Evolutionary conservation across 2,888 invertebrate species (phyloP).

Genomic region (Conomelus anceps): DNA sequence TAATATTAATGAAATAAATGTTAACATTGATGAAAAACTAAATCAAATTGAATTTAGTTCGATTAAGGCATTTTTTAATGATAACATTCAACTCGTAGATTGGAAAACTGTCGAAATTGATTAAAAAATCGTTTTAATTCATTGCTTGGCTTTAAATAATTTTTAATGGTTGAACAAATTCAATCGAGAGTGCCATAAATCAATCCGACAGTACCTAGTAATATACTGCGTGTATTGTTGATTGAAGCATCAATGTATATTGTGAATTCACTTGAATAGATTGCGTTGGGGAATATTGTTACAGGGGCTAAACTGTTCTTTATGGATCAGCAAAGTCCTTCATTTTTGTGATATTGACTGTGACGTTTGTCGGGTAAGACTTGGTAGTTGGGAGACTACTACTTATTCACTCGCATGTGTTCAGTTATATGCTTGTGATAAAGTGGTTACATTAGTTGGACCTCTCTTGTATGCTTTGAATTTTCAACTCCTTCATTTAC

Average conservation of each 20-base stretch:
- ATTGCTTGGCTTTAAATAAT: neutral
- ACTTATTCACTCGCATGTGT: neutral
- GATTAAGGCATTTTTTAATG: too few relatives aligned
- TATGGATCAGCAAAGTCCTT: conserved; percentile 32
- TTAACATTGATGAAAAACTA: too few relatives aligned
- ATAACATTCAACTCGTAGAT: too few relatives aligned
- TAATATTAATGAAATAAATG: too few relatives aligned
- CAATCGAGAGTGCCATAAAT: too few relatives aligned
- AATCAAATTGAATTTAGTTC: too few relatives aligned
- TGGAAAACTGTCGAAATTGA: too few relatives aligned
- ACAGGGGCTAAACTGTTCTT: conserved; percentile 6
- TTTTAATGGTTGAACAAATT: neutral
- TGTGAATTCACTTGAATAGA: neutral
- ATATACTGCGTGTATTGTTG: neutral
- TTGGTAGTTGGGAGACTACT: neutral
- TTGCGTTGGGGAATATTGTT: neutral
- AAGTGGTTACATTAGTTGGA: neutral
- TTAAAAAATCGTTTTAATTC: too few relatives aligned
- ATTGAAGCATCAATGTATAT: neutral
- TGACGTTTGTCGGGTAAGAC: conserved; percentile 9
- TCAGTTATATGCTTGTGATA: neutral
- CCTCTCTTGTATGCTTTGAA: neutral
- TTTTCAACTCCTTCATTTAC: neutral
- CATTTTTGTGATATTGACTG: conserved; percentile 29
- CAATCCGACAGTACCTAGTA: neutral